Base-by-base conservation (phyloP, 1,140 invertebrate genomes). In the Belonocnema kinseyi region DNA sequence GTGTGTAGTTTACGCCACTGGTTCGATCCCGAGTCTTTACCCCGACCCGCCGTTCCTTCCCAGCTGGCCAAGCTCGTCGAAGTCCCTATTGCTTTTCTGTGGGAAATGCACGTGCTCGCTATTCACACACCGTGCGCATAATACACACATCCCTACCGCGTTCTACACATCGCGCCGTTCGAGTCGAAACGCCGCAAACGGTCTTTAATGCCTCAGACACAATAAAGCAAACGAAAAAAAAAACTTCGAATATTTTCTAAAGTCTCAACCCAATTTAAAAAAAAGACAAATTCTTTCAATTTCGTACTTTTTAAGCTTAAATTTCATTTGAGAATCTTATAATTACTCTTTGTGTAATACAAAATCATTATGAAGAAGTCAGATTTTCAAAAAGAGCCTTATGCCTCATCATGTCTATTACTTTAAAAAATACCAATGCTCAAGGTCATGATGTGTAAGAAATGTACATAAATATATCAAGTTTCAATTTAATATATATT, bases 61-160 rank as follows among this genome's bases (percentile, higher is more conserved):
- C 71, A 72, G 71, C 71, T 66, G 61, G 61, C 61, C 73, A 76
- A 75, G 78, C 77, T 80, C 76, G 71, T 72, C 82, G 80, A 82
- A 83, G 83, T 82, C 82, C 82, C 80, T 84, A 83, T 88, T 86
- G 86, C 85, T 85, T 87, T 88, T 88, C 88, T 89, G 89, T 90
- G 89, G 89, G 89, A 90, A 90, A 90, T 89, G 82, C 89, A 90
- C 88, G 89, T 90, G 89, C 83, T 88, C 85, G 77, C 84, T 89
- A 90, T 90, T 90, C 89, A 90, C 89, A 90, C 89, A 90, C 84
- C 79, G 77, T 74, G 56, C 61, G 73, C 58, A 85, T 78, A 79
- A 81, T 82, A 81, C 77, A 74, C 58, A 66, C 61, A 66, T 66
- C 61, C 61, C 61, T 66, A 66, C 61, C 26, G 61, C 21, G 61